phyloP scores from a whole-genome alignment of 2,888 invertebrate species.

The Philereme vetulata region DNA sequence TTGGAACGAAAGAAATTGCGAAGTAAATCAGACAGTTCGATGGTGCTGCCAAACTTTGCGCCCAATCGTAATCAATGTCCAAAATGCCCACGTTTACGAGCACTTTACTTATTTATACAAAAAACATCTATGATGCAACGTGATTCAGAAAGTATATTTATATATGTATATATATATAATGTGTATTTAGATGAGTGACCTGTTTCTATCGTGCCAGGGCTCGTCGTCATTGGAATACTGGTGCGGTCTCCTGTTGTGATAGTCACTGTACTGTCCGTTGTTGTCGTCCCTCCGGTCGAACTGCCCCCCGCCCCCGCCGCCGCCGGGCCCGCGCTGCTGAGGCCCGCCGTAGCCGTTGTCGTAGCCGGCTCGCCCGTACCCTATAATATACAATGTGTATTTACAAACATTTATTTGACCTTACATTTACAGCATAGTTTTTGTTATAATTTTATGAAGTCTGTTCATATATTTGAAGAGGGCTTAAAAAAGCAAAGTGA shows the following conservation, averaged over 20 bases:
- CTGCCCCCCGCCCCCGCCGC: conserved; percentile 4
- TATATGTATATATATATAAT: no score
- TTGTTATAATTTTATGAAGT: no score
- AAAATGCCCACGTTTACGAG: no score
- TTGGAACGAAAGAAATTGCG: background rate
- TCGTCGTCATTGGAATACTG: conserved; percentile 53
- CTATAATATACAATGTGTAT: background rate
- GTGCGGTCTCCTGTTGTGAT: conserved; percentile 57
- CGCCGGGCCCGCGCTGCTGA: conserved; percentile 12
- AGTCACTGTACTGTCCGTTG: conserved; percentile 36
- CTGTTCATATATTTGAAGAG: no score
- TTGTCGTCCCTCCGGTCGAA: conserved; percentile 19
- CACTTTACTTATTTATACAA: no score
- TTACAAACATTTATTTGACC: background rate
- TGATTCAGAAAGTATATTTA: no score
- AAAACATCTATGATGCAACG: no score
- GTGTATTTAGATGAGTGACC: conserved; percentile 12
- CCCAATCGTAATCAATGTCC: no score
- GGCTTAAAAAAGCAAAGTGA: no score
- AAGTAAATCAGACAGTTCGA: no score
- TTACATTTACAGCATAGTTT: no score
- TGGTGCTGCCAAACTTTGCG: no score
- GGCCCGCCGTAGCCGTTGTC: conserved; percentile 61
- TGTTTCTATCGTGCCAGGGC: conserved; percentile 44
- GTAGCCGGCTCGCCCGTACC: conserved; percentile 42